These are phyloP conservation scores for Rhagonycha lutea DNA, from an alignment of 2,888 invertebrate genomes.

Conservation along the genomic window DNA sequence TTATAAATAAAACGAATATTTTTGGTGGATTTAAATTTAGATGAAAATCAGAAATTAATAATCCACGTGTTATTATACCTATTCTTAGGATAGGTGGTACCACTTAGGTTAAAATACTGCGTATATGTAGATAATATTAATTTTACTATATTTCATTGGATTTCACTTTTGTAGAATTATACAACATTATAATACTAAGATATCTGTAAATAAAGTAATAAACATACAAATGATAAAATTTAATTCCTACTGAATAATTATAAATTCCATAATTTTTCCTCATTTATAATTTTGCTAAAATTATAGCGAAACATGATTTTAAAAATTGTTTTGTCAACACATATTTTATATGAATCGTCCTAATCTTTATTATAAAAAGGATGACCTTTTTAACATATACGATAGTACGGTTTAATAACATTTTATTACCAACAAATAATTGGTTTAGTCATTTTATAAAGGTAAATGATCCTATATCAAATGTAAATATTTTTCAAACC, in stretches of 20 bases:
- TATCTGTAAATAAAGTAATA: neutral
- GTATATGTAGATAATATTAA: neutral
- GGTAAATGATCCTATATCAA: neutral
- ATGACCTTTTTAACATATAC: neutral
- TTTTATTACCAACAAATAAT: neutral
- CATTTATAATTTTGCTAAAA: neutral
- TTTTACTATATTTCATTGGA: neutral
- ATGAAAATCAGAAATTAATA: neutral
- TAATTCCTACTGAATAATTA: neutral
- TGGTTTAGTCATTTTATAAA: neutral
- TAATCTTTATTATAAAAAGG: neutral
- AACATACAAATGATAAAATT: neutral
- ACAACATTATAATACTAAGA: neutral
- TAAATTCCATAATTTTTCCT: neutral
- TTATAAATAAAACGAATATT: slow-evolving; percentile 1
- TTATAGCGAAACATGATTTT: neutral
- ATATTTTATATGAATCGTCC: neutral
- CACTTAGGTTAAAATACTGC: neutral
- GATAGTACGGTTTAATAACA: neutral
- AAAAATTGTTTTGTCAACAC: neutral
- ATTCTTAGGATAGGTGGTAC: neutral
- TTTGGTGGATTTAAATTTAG: neutral
- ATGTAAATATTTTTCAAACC: neutral
- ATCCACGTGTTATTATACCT: neutral
- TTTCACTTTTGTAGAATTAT: neutral